These are phyloP conservation scores for Hypena proboscidalis DNA, from an alignment of 2,888 invertebrate species.

Conservation along the genomic window DNA sequence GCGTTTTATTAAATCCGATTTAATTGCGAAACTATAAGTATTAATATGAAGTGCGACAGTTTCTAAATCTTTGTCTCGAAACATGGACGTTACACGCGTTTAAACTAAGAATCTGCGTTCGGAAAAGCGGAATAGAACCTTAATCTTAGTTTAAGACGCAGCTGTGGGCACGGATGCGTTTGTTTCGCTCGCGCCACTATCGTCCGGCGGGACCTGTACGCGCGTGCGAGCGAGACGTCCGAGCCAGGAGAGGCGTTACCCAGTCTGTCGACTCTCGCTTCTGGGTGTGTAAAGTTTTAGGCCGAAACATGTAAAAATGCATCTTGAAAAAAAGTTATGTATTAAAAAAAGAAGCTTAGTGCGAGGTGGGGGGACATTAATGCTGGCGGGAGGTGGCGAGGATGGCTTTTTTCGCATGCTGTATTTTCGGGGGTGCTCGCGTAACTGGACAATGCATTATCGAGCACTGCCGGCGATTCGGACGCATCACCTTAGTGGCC, in stretches of 20 bases:
- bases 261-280: constrained; percentile 67
- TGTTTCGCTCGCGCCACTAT: constrained; percentile 81
- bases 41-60: constrained; percentile 26
- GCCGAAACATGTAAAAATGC: constrained; percentile 86
- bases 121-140: constrained; percentile 78
- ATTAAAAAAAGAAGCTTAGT: constrained; percentile 85
- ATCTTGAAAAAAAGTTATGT: constrained; percentile 86
- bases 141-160: constrained; percentile 81
- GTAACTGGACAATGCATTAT: constrained; percentile 84
- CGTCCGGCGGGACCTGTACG: constrained; percentile 61
- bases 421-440: constrained; percentile 82
- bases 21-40: constrained; percentile 33
- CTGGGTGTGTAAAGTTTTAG: constrained; percentile 85
- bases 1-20: constrained; percentile 49
- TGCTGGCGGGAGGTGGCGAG: constrained; percentile 77
- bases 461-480: constrained; percentile 64
- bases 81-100: constrained; percentile 62
- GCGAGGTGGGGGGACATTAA: constrained; percentile 83
- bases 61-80: constrained; percentile 38
- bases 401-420: constrained; percentile 83
- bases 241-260: constrained; percentile 76
- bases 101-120: constrained; percentile 70
- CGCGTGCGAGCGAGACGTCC: constrained; percentile 74
- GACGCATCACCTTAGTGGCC: constrained; percentile 76
- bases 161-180: constrained; percentile 64